phyloP scores from a whole-genome alignment of 2,888 invertebrate genomes.

The Zygaena filipendulae region DNA sequence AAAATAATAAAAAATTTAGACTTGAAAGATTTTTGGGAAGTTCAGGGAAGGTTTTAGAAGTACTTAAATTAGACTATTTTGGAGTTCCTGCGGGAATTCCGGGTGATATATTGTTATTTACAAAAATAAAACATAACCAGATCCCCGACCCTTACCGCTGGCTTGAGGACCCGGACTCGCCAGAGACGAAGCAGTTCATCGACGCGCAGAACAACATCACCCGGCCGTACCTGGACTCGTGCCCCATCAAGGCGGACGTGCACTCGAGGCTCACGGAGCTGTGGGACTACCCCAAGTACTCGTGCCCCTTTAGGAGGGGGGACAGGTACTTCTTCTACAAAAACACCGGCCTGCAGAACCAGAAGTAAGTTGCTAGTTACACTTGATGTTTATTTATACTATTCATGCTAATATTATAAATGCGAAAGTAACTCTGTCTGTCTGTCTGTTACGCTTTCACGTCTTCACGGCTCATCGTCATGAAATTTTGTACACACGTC shows the following conservation, averaged over 20 bases:
- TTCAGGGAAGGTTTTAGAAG: too few species aligned
- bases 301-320: constrained; percentile 86
- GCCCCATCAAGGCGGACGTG: constrained; percentile 77
- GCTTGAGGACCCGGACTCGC: constrained; percentile 95
- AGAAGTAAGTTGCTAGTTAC: constrained; percentile 72
- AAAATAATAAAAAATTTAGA: too few species aligned
- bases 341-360: constrained; percentile 97
- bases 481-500: too few species aligned
- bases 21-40: too few species aligned
- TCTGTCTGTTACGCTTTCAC: too few species aligned
- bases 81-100: too few species aligned
- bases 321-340: constrained; percentile 89
- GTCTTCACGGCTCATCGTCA: too few species aligned
- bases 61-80: too few species aligned
- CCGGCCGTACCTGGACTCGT: constrained; percentile 83
- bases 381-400: constrained; percentile 1
- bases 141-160: constrained; percentile 93
- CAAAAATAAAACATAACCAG: too few species aligned
- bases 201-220: constrained; percentile 91
- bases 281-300: constrained; percentile 97
- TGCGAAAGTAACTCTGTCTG: not conserved
- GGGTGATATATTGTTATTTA: too few species aligned
- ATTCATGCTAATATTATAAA: not conserved
- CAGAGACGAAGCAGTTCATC: constrained; percentile 91
- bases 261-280: constrained; percentile 84